Conservation (phyloP, 2,113 vertebrate species). For the Acanthisitta chloris region DNA sequence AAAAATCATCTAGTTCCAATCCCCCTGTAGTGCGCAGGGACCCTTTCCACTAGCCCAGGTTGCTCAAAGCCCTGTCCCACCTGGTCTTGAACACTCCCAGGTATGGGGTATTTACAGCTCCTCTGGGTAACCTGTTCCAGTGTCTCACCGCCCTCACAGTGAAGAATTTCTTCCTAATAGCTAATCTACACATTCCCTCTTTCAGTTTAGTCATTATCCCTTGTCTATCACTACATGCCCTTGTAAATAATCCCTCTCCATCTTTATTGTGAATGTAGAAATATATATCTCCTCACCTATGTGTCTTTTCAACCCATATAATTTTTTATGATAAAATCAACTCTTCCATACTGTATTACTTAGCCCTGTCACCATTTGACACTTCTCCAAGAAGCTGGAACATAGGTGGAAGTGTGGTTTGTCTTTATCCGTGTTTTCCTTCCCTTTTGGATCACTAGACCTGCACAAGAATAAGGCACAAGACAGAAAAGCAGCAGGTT, state of each 20-base stretch:
- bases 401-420: background rate
- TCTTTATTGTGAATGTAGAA: background rate
- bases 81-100: background rate
- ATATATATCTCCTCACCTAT: background rate
- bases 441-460: background rate
- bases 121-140: background rate
- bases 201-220: background rate
- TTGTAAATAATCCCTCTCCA: background rate
- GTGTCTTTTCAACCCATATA: background rate
- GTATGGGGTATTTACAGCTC: background rate
- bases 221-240: too few species aligned
- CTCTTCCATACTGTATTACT: background rate
- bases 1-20: background rate
- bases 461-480: background rate
- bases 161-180: background rate
- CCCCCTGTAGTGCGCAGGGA: fast-evolving
- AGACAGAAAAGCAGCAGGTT: background rate
- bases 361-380: background rate
- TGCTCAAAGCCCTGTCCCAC: background rate
- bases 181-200: background rate
- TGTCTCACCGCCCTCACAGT: background rate
- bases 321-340: background rate
- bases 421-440: background rate
- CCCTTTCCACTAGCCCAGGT: background rate
- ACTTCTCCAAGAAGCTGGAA: background rate